Evolutionary conservation across 2,888 invertebrate genomes (phyloP).

Genomic region (Microchrysa polita): DNA sequence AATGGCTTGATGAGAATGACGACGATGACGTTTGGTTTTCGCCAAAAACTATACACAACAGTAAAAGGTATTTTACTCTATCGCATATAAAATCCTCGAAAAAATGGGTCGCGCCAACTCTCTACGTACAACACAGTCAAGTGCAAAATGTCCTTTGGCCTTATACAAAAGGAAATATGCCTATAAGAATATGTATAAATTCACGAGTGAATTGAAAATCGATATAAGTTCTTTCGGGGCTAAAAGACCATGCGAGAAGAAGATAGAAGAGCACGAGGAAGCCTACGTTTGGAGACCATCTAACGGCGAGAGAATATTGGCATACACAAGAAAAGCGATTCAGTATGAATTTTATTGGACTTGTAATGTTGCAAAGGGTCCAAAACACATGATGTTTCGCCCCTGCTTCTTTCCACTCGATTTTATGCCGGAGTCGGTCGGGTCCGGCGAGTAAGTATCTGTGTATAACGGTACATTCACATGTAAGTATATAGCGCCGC

Average conservation of each 20-base stretch:
- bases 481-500: too few species aligned
- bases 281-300: constrained; percentile 8
- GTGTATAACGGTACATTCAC: too few species aligned
- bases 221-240: constrained; percentile 23
- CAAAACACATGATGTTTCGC: constrained; percentile 35
- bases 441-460: background rate
- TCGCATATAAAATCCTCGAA: background rate
- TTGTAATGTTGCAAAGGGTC: constrained; percentile 24
- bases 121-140: background rate
- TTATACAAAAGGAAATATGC: constrained; percentile 10
- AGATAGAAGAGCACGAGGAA: background rate
- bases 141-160: background rate
- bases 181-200: constrained; percentile 29
- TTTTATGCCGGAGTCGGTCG: background rate
- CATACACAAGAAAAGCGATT: constrained; percentile 30
- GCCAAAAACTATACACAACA: background rate
- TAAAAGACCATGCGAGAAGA: too few species aligned
- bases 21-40: background rate
- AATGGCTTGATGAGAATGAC: background rate
- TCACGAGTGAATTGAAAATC: constrained; percentile 38
- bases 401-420: background rate
- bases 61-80: background rate
- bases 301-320: constrained; percentile 6
- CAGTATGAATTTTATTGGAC: constrained; percentile 37
- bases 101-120: constrained; percentile 13